Base-by-base conservation (phyloP, 2,888 invertebrate genomes). In the Leuctra nigra region DNA sequence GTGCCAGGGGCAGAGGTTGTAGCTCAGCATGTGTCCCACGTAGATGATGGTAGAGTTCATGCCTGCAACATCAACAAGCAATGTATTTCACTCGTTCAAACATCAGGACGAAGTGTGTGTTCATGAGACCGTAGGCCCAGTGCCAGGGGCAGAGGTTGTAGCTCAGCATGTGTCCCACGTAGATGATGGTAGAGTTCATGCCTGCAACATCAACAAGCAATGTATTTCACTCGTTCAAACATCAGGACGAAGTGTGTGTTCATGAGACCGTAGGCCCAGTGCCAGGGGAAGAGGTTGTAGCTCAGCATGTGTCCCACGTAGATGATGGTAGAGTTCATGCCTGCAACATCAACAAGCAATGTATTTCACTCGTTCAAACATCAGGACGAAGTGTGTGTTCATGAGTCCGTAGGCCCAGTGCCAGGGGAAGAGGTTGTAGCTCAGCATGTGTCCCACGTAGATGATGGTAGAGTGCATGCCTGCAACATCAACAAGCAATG, bases 31-130 rank as follows among this genome's bases (percentile, higher is more conserved):
- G 69, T 95, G 95, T 0, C 94, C 93, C 11, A 91, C 78, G 71
- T 95, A 97, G 65, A 97, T 76, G 1, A 91, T 77, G 55, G 94
- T 88, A 20, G 95, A 85, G 73, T 97, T 97, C 82, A 92, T 91
- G 9, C 97, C 96, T 77, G 67, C 20, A n/a, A n/a, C n/a, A n/a
- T n/a, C n/a, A n/a, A n/a, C n/a, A n/a, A n/a, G n/a, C n/a, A n/a
- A n/a, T n/a, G n/a, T n/a, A n/a, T n/a, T n/a, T n/a, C n/a, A n/a
- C n/a, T n/a, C n/a, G n/a, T n/a, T n/a, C n/a, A n/a, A n/a, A n/a
- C 2, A 93, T 74, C 2, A 78, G 75, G 56, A 85, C 67, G 39
- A 84, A 80, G 65, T 91, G 91, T 1, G 85, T 87, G 58, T 82
- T 78, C 86, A 87, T 87, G 1, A 72, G 62, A 0, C 81, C 80